Percentiles rank a stretch among this genome's conserved stretches.
Conservation (phyloP, 1,140 invertebrate genomes). For the Kradibia gibbosae region DNA sequence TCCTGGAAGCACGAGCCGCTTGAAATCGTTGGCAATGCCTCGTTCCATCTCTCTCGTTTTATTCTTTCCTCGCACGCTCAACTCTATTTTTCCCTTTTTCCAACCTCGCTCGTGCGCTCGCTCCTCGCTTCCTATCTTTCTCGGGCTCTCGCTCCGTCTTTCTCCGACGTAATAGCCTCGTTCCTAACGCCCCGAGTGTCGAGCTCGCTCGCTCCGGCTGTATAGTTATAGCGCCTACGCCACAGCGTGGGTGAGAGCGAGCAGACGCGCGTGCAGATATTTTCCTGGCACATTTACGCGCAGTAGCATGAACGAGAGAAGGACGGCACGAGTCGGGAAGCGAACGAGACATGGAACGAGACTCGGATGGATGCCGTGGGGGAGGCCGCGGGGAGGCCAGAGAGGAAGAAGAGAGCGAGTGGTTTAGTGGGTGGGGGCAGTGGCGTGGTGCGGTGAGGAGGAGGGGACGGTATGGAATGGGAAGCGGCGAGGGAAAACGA, state of each 20-base stretch:
- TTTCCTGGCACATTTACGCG: constrained; percentile 46
- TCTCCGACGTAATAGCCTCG: constrained; percentile 39
- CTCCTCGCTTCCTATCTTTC: constrained; percentile 1
- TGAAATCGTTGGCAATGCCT: constrained; percentile 65
- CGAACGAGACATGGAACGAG: background rate
- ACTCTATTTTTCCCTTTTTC: constrained; percentile 49
- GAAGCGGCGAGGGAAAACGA: constrained; percentile 25
- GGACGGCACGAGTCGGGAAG: constrained; percentile 5
- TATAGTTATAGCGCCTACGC: constrained; percentile 23
- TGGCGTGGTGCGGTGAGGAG: background rate
- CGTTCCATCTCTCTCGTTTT: constrained; percentile 55
- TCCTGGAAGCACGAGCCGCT: constrained; percentile 67
- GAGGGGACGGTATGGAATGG: background rate
- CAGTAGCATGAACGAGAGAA: constrained; percentile 21
- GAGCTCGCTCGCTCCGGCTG: constrained; percentile 28
- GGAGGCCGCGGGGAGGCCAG: too few relatives aligned
- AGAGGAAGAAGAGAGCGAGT: constrained; percentile 17
- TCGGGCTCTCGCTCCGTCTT: background rate
- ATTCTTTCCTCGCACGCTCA: constrained; percentile 45
- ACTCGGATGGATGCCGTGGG: background rate
- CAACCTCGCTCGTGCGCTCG: constrained; percentile 49
- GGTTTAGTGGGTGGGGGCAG: background rate
- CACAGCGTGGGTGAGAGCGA: constrained; percentile 50
- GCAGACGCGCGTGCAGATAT: constrained; percentile 38
- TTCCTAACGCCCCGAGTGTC: constrained; percentile 46